phyloP scores from a whole-genome alignment of 2,113 vertebrate species.

The Sinocyclocheilus maitianheensis region DNA sequence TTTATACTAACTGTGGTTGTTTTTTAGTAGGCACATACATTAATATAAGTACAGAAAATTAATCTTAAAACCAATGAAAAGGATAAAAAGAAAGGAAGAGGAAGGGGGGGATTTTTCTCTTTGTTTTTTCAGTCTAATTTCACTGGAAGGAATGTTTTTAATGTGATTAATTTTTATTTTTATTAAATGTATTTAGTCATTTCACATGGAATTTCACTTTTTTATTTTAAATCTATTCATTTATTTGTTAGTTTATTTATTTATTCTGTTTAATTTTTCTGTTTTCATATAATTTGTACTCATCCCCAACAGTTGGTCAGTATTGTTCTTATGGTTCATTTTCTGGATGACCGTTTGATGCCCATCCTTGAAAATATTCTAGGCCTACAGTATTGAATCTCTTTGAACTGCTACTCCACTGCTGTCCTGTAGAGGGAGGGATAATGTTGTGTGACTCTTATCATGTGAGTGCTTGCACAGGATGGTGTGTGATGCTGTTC shows the following conservation, averaged over 20 bases:
- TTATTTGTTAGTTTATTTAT: too few species aligned
- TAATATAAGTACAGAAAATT: background rate
- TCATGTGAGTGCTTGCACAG: background rate
- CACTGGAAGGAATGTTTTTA: too few species aligned
- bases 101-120: too few species aligned
- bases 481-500: background rate
- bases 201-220: too few species aligned
- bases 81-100: too few species aligned
- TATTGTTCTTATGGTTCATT: background rate
- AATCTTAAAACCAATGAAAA: too few species aligned
- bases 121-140: too few species aligned
- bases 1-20: background rate
- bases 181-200: too few species aligned
- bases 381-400: background rate
- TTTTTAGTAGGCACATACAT: background rate
- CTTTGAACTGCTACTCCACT: constrained; percentile 18
- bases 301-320: background rate
- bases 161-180: too few species aligned
- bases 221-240: too few species aligned
- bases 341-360: background rate
- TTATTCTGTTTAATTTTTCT: too few species aligned
- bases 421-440: constrained; percentile 43
- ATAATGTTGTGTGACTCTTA: constrained; percentile 19
- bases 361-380: background rate
- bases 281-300: background rate